Base-by-base conservation (phyloP, 2,888 invertebrate genomes). In the Spodoptera picta region DNA sequence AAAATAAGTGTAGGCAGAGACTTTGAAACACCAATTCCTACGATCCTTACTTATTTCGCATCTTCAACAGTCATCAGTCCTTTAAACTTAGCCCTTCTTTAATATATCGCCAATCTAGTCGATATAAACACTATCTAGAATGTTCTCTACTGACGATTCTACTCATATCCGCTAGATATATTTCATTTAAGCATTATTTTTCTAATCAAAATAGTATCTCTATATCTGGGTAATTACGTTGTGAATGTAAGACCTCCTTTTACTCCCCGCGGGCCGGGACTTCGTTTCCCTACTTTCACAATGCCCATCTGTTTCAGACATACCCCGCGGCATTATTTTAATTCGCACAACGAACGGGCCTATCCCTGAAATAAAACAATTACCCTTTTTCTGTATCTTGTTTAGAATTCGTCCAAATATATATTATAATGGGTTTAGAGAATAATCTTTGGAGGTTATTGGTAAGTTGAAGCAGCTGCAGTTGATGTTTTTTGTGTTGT, bases 271-370 rank as follows among this genome's bases (percentile, higher is more conserved):
- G 27, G 41, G 31, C 49, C 24, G 1, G 19, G 31, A 44, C 27
- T 58, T 31, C 27, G 10, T 46, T 47, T 59, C 44, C 42, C 52
- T 46, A 23, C 46, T 14, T 48, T 24, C 43, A 74, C 52, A 69
- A 56, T 50, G 52, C 48, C 47, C 42, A 24, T 71, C 71, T 69
- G 71, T 49, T 62, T 12, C n/a, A 42, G 71, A 73, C 69, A 63
- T 50, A 50, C 53, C 69, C 55, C 11, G 48, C 19, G 62, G 58
- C 62, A 62, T 58, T 61, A 48, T 61, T 62, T 61, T 59, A 68
- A 56, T 19, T 61, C 9, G 55, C 31, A 27, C 7, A 23, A 57
- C 48, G 12, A 49, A 44, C 44, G 19, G n/a, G 19, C 6, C 19
- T 31, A 27, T 55, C 54, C 51, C 41, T 59, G 24, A 36, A 58